Evolutionary conservation across 2,888 invertebrate species (phyloP).

Genomic region (Cecidostiba fungosa): DNA sequence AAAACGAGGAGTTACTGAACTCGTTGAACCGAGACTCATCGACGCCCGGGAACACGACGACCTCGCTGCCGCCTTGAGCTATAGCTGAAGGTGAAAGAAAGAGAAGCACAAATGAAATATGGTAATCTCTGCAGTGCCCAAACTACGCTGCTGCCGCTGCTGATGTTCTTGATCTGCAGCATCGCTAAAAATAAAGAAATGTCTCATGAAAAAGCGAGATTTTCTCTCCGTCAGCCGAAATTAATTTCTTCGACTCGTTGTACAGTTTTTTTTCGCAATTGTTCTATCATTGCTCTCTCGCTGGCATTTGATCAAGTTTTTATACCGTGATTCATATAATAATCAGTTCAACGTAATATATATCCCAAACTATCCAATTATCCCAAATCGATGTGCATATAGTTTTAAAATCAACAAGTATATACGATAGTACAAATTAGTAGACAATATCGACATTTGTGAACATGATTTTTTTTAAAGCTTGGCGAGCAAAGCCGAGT

Average conservation of each 20-base stretch:
- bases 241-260: too few species aligned
- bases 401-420: not conserved
- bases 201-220: too few species aligned
- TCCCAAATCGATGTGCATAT: not conserved
- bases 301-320: too few species aligned
- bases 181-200: too few species aligned
- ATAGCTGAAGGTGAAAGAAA: not conserved
- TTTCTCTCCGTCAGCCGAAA: too few species aligned
- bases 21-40: slow-evolving; percentile 83
- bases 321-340: too few species aligned
- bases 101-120: not conserved
- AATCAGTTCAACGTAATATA: too few species aligned
- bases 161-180: too few species aligned
- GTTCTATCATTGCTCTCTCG: too few species aligned
- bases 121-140: not conserved
- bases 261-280: too few species aligned
- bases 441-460: slow-evolving; percentile 30
- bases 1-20: slow-evolving; percentile 93
- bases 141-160: not conserved
- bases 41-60: slow-evolving; percentile 72
- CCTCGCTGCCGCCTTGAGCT: slow-evolving; percentile 59
- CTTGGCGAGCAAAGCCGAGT: too few species aligned
- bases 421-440: slow-evolving; percentile 38
- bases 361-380: too few species aligned
- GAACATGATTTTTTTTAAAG: not conserved